Evolutionary conservation across 2,113 vertebrate species (phyloP).

Genomic region (Anhinga rufa): DNA sequence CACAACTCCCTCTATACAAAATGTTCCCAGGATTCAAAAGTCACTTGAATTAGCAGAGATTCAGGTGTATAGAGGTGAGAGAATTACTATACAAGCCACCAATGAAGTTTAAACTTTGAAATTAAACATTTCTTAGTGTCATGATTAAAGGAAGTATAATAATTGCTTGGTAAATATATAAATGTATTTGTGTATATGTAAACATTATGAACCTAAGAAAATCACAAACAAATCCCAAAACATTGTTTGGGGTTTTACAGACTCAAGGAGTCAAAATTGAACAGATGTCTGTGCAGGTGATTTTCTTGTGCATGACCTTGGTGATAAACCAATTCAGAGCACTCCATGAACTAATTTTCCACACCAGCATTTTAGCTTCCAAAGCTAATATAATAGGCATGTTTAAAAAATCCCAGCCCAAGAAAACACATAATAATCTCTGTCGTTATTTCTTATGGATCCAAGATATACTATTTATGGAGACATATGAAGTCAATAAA

Average conservation of each 20-base stretch:
- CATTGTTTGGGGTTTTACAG: neutral
- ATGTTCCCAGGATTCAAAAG: neutral
- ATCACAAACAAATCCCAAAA: neutral
- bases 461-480: neutral
- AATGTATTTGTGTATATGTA: neutral
- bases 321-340: neutral
- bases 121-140: neutral
- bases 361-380: neutral
- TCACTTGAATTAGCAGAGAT: neutral
- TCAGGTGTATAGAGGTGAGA: neutral
- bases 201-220: neutral
- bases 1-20: neutral
- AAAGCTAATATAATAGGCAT: neutral
- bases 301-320: neutral
- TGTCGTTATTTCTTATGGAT: neutral
- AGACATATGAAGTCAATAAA: neutral
- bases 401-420: neutral
- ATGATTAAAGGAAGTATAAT: neutral
- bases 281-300: neutral
- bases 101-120: neutral
- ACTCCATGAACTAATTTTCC: neutral
- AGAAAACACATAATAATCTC: neutral
- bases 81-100: neutral
- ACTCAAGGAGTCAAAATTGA: neutral
- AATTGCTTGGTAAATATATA: neutral